Evolutionary conservation across 2,797 vertebrate species (phyloP), one percentile per base, ranked within the genome.

Genomic region (Monodelphis domestica): DNA sequence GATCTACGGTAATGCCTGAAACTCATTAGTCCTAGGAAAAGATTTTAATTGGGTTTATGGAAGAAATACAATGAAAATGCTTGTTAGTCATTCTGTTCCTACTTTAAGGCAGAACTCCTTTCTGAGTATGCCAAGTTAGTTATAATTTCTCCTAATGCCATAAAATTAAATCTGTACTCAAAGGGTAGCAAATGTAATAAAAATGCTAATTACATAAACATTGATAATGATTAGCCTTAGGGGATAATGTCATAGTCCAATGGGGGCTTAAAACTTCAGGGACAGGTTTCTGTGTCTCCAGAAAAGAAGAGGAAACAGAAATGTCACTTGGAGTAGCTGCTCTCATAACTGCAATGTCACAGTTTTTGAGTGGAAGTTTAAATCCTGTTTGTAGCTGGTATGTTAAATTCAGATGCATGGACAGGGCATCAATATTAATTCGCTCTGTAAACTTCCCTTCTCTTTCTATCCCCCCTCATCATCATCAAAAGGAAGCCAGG

Each of bases 61-160:
- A 33, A 87, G 92, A 38, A 92, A 87, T 84, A 29, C 53, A 91
- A 91, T 30, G 57, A 87, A 63, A 30, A 95, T 90, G 2, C 90
- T 93, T 90, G 94, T 93, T 53, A 93, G 5, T 45, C 38, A 11
- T 78, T 78, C 21, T 84, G 38, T 93, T 30, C 53, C 54, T 5
- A 30, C 52, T 88, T n/a, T 89, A 45, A 51, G 91, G 63, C 87
- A 94, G 38, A 38, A 94, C n/a, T n/a, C 90, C 28, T 95, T 93
- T 92, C n/a, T 94, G 50, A 38, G 91, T 55, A 70, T 5, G 52
- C 63, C 29, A 28, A 53, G 14, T 33, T 30, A 91, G 89, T 53
- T 38, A 63, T 30, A 91, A 84, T 14, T 33, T 95, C 51, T 94
- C 63, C 14, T 4, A 89, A 96, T 56, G 51, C 29, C 54, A 92